phyloP scores from a whole-genome alignment of 1,140 invertebrate species.

The Anthonomus grandis region DNA sequence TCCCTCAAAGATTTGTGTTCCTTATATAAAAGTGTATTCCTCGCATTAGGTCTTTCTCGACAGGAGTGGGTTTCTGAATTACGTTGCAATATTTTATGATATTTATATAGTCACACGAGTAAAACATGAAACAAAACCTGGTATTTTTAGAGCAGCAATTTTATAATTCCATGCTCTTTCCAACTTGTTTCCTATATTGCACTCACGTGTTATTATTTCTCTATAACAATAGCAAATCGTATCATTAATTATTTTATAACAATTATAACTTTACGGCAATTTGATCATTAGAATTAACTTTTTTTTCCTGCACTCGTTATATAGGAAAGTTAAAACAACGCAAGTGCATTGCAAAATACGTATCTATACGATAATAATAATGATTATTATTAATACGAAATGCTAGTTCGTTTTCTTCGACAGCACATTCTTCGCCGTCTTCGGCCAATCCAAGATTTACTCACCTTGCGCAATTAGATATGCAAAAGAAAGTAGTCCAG shows the following conservation, averaged over 20 bases:
- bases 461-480: slow-evolving; percentile 12
- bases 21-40: too few relatives aligned
- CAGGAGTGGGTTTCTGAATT: too few relatives aligned
- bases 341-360: too few relatives aligned
- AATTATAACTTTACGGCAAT: neutral
- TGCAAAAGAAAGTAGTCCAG: slow-evolving; percentile 19
- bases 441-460: neutral
- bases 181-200: too few relatives aligned
- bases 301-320: neutral
- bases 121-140: neutral
- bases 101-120: too few relatives aligned
- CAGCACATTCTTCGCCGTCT: neutral
- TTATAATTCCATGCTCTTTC: too few relatives aligned
- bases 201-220: too few relatives aligned
- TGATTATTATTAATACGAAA: neutral
- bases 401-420: neutral
- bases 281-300: neutral
- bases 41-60: too few relatives aligned
- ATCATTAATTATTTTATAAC: neutral
- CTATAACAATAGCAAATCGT: too few relatives aligned
- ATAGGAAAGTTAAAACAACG: neutral
- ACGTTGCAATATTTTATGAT: too few relatives aligned
- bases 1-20: too few relatives aligned
- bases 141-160: neutral
- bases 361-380: neutral